Conservation (phyloP, 2,113 vertebrate genomes). For the Athene cunicularia region DNA sequence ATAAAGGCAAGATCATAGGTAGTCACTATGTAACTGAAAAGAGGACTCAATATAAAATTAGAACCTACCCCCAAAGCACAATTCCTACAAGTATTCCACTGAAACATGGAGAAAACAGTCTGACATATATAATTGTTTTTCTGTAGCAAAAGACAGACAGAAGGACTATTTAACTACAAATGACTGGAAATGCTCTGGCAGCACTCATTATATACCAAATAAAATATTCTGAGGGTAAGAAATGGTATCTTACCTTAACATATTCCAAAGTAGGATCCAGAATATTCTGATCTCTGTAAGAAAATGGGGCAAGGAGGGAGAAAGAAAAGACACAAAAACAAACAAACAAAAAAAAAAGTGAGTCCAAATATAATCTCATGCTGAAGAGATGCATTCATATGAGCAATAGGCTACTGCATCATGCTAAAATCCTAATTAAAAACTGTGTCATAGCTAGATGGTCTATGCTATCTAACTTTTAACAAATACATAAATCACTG, state of each 20-base stretch:
- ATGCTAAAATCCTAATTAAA: neutral
- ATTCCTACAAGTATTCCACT: neutral
- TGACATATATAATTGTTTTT: neutral
- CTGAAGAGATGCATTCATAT: neutral
- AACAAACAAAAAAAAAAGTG: neutral
- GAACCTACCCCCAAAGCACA: neutral
- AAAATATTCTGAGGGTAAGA: neutral
- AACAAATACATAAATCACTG: neutral
- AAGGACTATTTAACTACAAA: neutral
- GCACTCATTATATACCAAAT: neutral
- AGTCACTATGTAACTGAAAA: neutral
- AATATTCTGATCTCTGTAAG: conserved; percentile 75
- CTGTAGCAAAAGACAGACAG: neutral
- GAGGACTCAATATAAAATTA: neutral
- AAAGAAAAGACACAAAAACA: neutral
- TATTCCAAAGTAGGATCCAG: conserved; percentile 82
- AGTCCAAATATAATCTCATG: conserved; percentile 12
- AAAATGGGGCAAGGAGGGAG: neutral
- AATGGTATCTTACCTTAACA: conserved; percentile 82
- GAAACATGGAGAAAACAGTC: neutral
- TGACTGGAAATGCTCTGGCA: neutral
- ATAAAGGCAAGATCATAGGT: neutral
- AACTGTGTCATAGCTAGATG: neutral
- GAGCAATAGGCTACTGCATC: neutral
- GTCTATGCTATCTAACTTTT: neutral